Conservation (phyloP, 1,140 invertebrate genomes). For the Bombus breviceps region DNA sequence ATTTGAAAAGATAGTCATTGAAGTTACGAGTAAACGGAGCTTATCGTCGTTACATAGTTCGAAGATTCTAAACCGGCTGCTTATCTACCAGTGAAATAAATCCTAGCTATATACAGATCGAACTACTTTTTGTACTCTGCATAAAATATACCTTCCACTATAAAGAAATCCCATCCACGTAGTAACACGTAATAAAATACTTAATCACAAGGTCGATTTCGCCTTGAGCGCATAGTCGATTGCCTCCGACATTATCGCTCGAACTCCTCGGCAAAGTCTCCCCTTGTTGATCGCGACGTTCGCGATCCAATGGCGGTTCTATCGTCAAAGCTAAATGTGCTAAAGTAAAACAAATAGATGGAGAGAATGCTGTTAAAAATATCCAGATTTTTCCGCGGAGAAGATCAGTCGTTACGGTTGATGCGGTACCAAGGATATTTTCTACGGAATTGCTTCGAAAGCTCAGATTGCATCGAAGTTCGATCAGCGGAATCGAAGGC, state of each 20-base stretch:
- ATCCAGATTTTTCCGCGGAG: background rate
- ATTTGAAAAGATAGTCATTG: too few species aligned
- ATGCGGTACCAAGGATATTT: background rate
- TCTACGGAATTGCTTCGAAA: background rate
- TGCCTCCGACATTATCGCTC: constrained; percentile 33
- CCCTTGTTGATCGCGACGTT: constrained; percentile 1
- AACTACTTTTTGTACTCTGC: background rate
- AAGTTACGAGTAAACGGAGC: too few species aligned
- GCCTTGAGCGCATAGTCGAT: constrained; percentile 50
- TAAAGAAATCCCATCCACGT: background rate
- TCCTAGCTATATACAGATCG: background rate
- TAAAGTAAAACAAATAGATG: background rate
- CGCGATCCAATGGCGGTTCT: background rate
- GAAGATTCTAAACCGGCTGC: too few species aligned
- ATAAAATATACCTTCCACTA: background rate
- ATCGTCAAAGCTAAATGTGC: background rate
- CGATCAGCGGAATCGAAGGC: background rate
- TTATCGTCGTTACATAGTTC: too few species aligned
- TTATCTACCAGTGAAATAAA: too few species aligned
- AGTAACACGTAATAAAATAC: constrained; percentile 10
- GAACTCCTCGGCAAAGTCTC: constrained; percentile 14
- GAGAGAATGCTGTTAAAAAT: background rate
- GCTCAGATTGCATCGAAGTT: background rate
- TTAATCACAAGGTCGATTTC: constrained; percentile 45
- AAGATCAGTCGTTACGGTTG: background rate